Evolutionary conservation across 2,797 vertebrate genomes (phyloP).

Genomic region (Micropoecilia bifurca): DNA sequence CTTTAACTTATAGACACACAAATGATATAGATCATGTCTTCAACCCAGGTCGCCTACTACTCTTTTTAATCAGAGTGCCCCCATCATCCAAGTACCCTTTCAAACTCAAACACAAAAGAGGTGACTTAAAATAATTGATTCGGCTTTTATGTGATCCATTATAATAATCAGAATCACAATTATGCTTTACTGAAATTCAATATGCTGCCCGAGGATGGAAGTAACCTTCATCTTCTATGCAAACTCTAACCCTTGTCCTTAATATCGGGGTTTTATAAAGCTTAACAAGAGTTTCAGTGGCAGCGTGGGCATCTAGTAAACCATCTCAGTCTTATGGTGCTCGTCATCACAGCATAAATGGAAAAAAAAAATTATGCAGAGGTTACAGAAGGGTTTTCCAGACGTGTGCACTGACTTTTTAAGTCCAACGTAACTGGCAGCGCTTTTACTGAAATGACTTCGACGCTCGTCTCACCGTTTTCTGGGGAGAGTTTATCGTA

Average conservation of each 20-base stretch:
- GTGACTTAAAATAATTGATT: slow-evolving; percentile 84
- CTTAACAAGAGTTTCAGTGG: slow-evolving; percentile 44
- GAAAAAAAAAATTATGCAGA: slow-evolving; percentile 3
- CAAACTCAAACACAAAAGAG: slow-evolving; percentile 81
- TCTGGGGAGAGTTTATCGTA: slow-evolving; percentile 99
- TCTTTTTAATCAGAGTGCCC: slow-evolving; percentile 82
- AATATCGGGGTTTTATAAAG: slow-evolving; percentile 55
- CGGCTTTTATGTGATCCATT: slow-evolving; percentile 80
- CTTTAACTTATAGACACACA: slow-evolving; percentile 79
- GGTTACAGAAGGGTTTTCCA: slow-evolving; percentile 1
- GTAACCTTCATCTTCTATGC: slow-evolving; percentile 57
- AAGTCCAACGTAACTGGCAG: slow-evolving; percentile 3
- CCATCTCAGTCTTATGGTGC: slow-evolving; percentile 4
- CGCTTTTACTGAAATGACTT: neutral
- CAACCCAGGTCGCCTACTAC: slow-evolving; percentile 69
- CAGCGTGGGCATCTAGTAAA: slow-evolving; percentile 39
- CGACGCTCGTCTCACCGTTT: slow-evolving; percentile 84
- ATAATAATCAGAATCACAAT: slow-evolving; percentile 79
- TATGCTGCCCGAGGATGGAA: slow-evolving; percentile 44
- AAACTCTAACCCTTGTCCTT: slow-evolving; percentile 45
- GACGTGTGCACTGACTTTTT: neutral
- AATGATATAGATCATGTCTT: slow-evolving; percentile 81
- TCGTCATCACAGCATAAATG: slow-evolving; percentile 16
- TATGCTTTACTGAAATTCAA: slow-evolving; percentile 73
- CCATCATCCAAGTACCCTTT: slow-evolving; percentile 71